Evolutionary conservation across 1,140 invertebrate genomes (phyloP).

Genomic region (Ceratoteleas bidentatus): DNA sequence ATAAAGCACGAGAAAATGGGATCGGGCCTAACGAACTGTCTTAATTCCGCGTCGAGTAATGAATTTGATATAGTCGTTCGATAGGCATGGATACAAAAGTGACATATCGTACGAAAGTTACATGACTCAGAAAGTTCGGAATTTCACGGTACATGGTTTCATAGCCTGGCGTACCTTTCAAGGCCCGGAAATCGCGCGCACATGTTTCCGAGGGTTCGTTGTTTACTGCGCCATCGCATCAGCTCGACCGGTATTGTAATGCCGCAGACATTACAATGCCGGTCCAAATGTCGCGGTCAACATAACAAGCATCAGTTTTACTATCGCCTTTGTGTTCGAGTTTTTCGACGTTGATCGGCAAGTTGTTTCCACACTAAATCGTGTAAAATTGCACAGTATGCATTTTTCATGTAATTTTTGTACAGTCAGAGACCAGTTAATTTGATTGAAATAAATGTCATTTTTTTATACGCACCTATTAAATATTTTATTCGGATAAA

Average conservation of each 20-base stretch:
- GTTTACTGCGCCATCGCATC: slow-evolving; percentile 20
- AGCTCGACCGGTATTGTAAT: slow-evolving; percentile 26
- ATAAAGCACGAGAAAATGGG: no score
- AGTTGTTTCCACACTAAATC: no score
- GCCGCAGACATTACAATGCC: slow-evolving; percentile 8
- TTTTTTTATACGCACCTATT: no score
- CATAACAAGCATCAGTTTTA: not conserved
- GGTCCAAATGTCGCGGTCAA: not conserved
- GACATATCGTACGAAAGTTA: slow-evolving; percentile 4
- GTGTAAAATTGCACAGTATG: no score
- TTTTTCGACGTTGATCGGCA: no score
- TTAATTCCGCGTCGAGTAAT: no score
- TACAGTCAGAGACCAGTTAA: no score
- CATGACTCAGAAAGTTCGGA: slow-evolving; percentile 36
- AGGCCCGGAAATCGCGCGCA: slow-evolving; percentile 23
- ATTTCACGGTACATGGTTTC: slow-evolving; percentile 38
- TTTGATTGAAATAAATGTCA: no score
- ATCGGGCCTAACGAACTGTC: no score
- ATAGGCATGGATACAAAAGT: slow-evolving; percentile 21
- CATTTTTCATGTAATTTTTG: no score
- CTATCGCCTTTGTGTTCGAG: no score
- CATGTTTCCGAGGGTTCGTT: slow-evolving; percentile 28
- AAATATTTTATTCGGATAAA: no score
- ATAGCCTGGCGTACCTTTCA: slow-evolving; percentile 11
- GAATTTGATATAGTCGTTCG: not conserved